These are phyloP conservation scores for Pterocles gutturalis DNA, from an alignment of 2,113 vertebrate species.

Conservation along the genomic window DNA sequence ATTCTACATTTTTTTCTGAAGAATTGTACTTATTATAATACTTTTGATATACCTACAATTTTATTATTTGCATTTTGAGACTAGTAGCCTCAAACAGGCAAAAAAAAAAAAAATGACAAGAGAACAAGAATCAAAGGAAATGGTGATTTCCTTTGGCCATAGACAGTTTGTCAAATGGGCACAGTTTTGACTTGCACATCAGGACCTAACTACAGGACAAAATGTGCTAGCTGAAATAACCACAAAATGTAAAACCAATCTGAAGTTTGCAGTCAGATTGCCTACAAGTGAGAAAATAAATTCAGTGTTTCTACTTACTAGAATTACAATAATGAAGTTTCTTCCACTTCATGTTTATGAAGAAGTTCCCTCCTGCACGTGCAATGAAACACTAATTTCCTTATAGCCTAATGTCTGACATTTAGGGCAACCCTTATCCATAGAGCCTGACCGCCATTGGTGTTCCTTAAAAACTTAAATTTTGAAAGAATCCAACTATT, in stretches of 20 bases:
- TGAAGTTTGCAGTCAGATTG: neutral
- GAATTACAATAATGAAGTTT: neutral
- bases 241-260: neutral
- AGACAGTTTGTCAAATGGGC: neutral
- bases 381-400: neutral
- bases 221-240: neutral
- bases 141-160: neutral
- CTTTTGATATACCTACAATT: neutral
- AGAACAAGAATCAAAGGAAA: neutral
- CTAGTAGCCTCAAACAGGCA: fast-evolving
- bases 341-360: neutral
- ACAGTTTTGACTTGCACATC: neutral
- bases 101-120: neutral
- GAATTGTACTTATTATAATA: neutral
- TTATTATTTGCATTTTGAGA: neutral
- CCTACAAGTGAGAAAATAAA: neutral
- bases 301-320: neutral
- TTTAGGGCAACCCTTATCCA: neutral
- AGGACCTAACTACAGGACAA: neutral
- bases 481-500: neutral
- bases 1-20: neutral
- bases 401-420: neutral
- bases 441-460: neutral
- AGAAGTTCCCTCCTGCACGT: neutral
- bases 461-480: neutral